These are phyloP conservation scores for Cataglyphis rosenhaueri DNA, from an alignment of 2,888 invertebrate genomes.

Conservation along the genomic window DNA sequence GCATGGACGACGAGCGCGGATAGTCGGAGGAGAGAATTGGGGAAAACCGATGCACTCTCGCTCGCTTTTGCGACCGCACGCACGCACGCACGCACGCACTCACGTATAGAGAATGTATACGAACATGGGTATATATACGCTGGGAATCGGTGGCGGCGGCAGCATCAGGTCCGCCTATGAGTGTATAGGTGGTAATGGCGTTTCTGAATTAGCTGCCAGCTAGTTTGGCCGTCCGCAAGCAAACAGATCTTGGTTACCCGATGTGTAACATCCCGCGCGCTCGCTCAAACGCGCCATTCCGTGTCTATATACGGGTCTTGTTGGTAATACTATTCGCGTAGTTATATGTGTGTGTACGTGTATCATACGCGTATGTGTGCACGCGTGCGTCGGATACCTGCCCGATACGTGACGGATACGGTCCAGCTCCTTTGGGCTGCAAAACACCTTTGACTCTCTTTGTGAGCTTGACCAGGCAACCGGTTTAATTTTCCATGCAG, in stretches of 20 bases:
- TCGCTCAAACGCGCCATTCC: slow-evolving; percentile 74
- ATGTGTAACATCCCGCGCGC: slow-evolving; percentile 84
- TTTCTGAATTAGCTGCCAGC: slow-evolving; percentile 85
- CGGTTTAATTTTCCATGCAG: background rate
- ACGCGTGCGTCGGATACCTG: slow-evolving; percentile 30
- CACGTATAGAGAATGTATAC: slow-evolving; percentile 7
- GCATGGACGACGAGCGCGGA: slow-evolving; percentile 38
- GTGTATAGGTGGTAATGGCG: slow-evolving; percentile 83
- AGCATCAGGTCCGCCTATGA: slow-evolving; percentile 74
- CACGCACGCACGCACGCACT: slow-evolving; percentile 14
- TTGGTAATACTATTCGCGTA: slow-evolving; percentile 53
- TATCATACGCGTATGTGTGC: background rate
- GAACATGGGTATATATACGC: slow-evolving; percentile 30
- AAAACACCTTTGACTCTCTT: slow-evolving; percentile 45
- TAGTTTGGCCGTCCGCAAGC: slow-evolving; percentile 85
- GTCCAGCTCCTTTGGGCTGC: slow-evolving; percentile 18
- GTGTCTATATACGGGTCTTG: slow-evolving; percentile 61
- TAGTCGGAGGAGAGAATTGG: slow-evolving; percentile 38
- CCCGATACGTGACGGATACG: slow-evolving; percentile 41
- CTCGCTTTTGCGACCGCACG: slow-evolving; percentile 37
- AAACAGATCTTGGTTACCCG: slow-evolving; percentile 85
- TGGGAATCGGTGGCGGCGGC: slow-evolving; percentile 57
- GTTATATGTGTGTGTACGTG: slow-evolving; percentile 6
- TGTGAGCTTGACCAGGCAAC: background rate
- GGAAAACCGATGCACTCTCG: slow-evolving; percentile 43